A percentile compares a stretch with the other conserved stretches of the same genome.
Conservation (phyloP, 2,888 invertebrate species). For the Protula sp. region DNA sequence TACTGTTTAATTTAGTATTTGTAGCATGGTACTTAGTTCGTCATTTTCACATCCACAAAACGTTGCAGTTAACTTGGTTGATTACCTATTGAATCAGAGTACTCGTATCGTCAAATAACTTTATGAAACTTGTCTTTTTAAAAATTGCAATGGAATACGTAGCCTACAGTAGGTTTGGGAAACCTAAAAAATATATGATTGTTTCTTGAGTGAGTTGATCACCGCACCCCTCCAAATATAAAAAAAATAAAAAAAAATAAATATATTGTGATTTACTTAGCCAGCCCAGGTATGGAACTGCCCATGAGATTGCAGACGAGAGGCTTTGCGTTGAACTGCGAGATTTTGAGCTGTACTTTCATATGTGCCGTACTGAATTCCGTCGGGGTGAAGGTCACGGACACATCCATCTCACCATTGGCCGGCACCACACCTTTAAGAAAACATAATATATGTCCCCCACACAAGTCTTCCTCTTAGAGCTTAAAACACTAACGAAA, state of each 20-base stretch:
- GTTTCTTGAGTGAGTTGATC: too few species aligned
- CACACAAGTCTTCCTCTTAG: neutral
- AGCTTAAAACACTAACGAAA: neutral
- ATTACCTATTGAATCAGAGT: too few species aligned
- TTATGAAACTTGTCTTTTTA: too few species aligned
- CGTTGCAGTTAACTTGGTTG: too few species aligned
- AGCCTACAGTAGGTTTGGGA: too few species aligned
- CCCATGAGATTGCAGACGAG: constrained; percentile 48
- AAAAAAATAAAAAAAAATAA: neutral
- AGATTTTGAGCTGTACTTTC: constrained; percentile 46
- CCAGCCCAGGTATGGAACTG: constrained; percentile 44
- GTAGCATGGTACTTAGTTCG: too few species aligned
- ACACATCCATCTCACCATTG: constrained; percentile 42
- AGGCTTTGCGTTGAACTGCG: constrained; percentile 51
- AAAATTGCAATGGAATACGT: too few species aligned
- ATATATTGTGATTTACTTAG: constrained; percentile 30
- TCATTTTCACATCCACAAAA: too few species aligned
- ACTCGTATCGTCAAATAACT: too few species aligned
- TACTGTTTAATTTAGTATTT: too few species aligned
- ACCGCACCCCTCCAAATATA: too few species aligned
- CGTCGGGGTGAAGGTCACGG: constrained; percentile 47
- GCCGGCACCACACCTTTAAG: constrained; percentile 47
- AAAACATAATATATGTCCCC: neutral
- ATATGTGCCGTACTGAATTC: constrained; percentile 49
- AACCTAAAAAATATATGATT: too few species aligned